Conservation (phyloP, 2,888 invertebrate species). For the Pseudoips prasinana region DNA sequence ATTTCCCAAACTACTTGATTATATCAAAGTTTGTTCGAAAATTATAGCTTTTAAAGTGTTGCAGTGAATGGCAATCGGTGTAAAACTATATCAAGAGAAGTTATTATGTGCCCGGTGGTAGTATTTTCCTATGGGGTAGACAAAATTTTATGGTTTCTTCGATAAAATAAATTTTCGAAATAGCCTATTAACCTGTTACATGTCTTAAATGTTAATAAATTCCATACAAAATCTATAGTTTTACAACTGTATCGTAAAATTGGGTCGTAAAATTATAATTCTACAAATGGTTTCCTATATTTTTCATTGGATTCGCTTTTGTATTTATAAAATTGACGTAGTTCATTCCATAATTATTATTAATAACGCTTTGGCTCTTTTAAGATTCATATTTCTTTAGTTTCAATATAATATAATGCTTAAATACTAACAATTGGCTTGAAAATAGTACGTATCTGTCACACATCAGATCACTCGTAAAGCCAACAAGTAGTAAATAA, state of each 20-base stretch:
- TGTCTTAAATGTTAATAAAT: slow-evolving; percentile 22
- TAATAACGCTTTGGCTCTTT: no score
- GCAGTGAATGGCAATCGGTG: slow-evolving; percentile 20
- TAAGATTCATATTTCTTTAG: no score
- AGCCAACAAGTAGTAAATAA: slow-evolving; percentile 13
- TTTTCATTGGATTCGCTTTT: neutral
- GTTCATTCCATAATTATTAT: no score
- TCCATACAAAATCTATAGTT: slow-evolving; percentile 19
- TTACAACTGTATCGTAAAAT: slow-evolving; percentile 22
- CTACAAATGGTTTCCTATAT: slow-evolving; percentile 6
- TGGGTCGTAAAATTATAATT: slow-evolving; percentile 12
- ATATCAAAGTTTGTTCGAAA: slow-evolving; percentile 18
- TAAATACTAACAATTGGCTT: no score
- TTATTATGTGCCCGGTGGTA: slow-evolving; percentile 3
- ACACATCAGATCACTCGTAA: slow-evolving; percentile 5
- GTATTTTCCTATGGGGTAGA: slow-evolving; percentile 2
- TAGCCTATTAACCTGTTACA: slow-evolving; percentile 29
- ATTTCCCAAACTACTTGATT: slow-evolving; percentile 20
- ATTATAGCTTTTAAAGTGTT: slow-evolving; percentile 30
- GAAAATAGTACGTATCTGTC: slow-evolving; percentile 8
- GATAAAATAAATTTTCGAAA: slow-evolving; percentile 20
- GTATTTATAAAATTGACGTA: no score
- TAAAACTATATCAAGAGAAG: slow-evolving; percentile 17
- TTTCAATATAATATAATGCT: no score
- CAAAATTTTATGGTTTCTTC: slow-evolving; percentile 20